Percentiles rank a stretch among this genome's conserved stretches.
These are phyloP conservation scores for Ctenodactylus gundi DNA, from an alignment of 2,113 vertebrate species.

Conservation along the genomic window DNA sequence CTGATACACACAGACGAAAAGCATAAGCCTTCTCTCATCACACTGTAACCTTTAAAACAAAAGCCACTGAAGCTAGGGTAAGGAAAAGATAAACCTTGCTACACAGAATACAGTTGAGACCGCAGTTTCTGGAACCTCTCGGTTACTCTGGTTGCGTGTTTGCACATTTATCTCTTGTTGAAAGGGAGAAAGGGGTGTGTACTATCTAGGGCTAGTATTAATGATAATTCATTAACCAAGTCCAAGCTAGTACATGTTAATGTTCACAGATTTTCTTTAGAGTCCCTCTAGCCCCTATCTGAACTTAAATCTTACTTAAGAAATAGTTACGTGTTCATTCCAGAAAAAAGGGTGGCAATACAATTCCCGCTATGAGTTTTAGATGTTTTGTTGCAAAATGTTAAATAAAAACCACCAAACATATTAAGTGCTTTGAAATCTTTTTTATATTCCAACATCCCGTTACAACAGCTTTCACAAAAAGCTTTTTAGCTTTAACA, in stretches of 20 bases:
- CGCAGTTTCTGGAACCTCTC: not conserved
- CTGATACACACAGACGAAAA: not conserved
- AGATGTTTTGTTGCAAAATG: slow-evolving; percentile 45
- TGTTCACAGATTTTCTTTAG: slow-evolving; percentile 37
- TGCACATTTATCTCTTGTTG: not conserved
- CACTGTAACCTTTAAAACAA: not conserved
- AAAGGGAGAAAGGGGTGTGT: not conserved
- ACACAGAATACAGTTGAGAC: not conserved
- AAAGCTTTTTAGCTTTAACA: slow-evolving; percentile 39
- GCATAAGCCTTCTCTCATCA: not conserved
- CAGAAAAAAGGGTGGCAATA: slow-evolving; percentile 23
- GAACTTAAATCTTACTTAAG: not conserved
- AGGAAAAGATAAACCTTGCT: not conserved
- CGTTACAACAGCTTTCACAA: slow-evolving; percentile 59
- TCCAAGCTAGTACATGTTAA: not conserved
- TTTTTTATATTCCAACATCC: slow-evolving; percentile 38
- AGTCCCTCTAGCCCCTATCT: not conserved
- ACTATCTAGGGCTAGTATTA: not conserved
- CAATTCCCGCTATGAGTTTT: slow-evolving; percentile 62
- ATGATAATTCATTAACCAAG: not conserved
- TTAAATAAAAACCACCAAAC: slow-evolving; percentile 57
- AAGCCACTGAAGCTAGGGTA: not conserved
- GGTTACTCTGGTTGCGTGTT: not conserved
- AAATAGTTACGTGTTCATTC: slow-evolving; percentile 36
- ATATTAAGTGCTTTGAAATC: slow-evolving; percentile 56